Evolutionary conservation across 1,140 invertebrate species (phyloP).

Genomic region (roundworm (Caenorhabditis elegans)): WBcel235 BX284606.5:9218501-9219000

Average conservation of each 20-base stretch:
- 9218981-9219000: no score
- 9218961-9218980: constrained; percentile 27
- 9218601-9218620: constrained; percentile 37
- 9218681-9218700: constrained; percentile 44
- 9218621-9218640: constrained; percentile 48
- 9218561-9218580: background rate
- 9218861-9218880: no score
- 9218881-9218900: no score
- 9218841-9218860: background rate
- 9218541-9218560: constrained; percentile 43
- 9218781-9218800: background rate
- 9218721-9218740: constrained; percentile 51
- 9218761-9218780: constrained; percentile 8
- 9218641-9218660: constrained; percentile 49
- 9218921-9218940: no score
- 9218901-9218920: no score
- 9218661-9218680: constrained; percentile 34
- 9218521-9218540: constrained; percentile 49
- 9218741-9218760: background rate
- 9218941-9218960: no score
- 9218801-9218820: background rate
- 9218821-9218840: background rate
- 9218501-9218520: constrained; percentile 39
- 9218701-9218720: constrained; percentile 44
- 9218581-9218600: constrained; percentile 48